Percentiles rank a stretch among this genome's conserved stretches.
These are phyloP conservation scores for Lipophrys pholis DNA, from an alignment of 2,113 vertebrate species.

Conservation along the genomic window DNA sequence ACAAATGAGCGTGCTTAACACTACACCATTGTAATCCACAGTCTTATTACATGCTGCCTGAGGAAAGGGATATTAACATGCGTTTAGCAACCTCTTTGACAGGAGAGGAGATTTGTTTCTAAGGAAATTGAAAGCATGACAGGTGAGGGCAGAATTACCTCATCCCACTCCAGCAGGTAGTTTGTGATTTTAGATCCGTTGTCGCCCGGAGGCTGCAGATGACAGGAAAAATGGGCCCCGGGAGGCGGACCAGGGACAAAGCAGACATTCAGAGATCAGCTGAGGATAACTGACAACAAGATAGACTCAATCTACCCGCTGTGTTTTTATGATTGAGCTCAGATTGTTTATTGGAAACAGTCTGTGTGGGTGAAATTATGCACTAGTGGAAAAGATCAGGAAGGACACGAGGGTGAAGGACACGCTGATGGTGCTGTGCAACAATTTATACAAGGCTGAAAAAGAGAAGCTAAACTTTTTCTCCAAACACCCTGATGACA, in stretches of 20 bases:
- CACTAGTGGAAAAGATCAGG: conserved; percentile 22
- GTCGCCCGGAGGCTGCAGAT: conserved; percentile 90
- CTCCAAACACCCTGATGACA: too few species aligned
- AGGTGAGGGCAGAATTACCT: conserved; percentile 81
- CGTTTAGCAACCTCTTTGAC: neutral
- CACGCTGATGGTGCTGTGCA: neutral
- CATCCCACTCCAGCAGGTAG: conserved; percentile 98
- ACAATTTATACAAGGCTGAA: neutral
- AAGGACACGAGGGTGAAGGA: conserved; percentile 9
- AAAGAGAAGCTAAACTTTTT: neutral
- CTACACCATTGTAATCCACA: conserved; percentile 1
- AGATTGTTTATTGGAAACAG: conserved; percentile 42
- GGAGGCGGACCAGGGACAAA: conserved; percentile 17
- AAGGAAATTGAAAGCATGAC: conserved; percentile 1
- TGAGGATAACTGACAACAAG: conserved; percentile 41
- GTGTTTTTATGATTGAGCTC: conserved; percentile 48
- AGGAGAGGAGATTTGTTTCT: conserved; percentile 4
- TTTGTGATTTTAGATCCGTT: conserved; percentile 99
- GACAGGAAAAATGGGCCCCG: conserved; percentile 39
- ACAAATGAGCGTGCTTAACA: neutral
- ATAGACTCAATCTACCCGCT: conserved; percentile 38
- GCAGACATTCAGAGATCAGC: conserved; percentile 48
- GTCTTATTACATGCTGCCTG: conserved; percentile 12
- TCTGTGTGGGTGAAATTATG: conserved; percentile 32
- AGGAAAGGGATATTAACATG: conserved; percentile 3